These are phyloP conservation scores for Megathymus violae DNA, from an alignment of 1,140 invertebrate species.

Conservation along the genomic window DNA sequence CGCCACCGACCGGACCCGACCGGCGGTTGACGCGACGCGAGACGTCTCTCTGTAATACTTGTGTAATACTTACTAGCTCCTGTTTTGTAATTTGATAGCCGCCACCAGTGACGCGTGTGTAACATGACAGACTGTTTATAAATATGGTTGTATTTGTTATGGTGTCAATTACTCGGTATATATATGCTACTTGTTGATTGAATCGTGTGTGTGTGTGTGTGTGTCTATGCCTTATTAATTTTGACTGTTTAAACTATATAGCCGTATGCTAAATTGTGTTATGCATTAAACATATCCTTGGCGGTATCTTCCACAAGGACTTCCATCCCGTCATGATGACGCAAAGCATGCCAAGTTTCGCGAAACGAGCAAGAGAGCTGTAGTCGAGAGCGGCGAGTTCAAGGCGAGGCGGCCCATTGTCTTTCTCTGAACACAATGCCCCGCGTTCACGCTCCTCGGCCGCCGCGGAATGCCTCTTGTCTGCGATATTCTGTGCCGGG, in stretches of 20 bases:
- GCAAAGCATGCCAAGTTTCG: slow-evolving; percentile 10
- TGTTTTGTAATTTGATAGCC: not conserved
- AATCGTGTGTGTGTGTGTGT: no score
- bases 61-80: no score
- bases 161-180: not conserved
- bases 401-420: slow-evolving; percentile 39
- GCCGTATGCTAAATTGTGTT: not conserved
- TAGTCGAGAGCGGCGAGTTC: slow-evolving; percentile 32
- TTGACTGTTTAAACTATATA: no score
- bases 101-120: not conserved
- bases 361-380: slow-evolving; percentile 25
- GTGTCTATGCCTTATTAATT: no score
- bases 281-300: slow-evolving; percentile 15
- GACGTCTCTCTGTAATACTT: no score
- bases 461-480: slow-evolving; percentile 11
- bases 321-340: slow-evolving; percentile 18
- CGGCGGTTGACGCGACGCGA: not conserved
- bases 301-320: slow-evolving; percentile 5
- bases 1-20: not conserved
- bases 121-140: no score
- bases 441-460: slow-evolving; percentile 16
- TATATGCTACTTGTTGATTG: not conserved
- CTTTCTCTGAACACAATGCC: slow-evolving; percentile 35
- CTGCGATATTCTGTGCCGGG: not conserved
- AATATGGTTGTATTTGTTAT: not conserved